Percentiles rank a stretch among this genome's conserved stretches.
phyloP scores from a whole-genome alignment of 2,797 vertebrate species.

The Catostomus latipinnis region DNA sequence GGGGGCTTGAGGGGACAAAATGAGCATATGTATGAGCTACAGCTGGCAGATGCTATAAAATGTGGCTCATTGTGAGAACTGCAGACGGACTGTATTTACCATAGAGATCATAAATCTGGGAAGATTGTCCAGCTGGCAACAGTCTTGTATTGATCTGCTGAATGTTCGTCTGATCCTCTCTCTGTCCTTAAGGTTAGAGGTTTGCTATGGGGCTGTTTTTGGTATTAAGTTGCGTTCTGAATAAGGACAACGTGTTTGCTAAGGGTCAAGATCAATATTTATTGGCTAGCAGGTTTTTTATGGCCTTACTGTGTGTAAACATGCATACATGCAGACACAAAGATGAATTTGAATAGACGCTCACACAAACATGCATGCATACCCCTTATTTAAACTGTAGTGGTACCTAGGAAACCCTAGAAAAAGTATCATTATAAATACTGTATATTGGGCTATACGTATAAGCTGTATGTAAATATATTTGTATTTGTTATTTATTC shows the following conservation, averaged over 20 bases:
- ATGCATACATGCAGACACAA: conserved; percentile 47
- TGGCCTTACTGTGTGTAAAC: conserved; percentile 63
- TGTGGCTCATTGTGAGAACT: conserved; percentile 74
- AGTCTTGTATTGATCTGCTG: conserved; percentile 39
- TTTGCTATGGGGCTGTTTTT: conserved; percentile 57
- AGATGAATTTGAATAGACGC: conserved; percentile 43
- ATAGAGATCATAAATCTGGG: conserved; percentile 59
- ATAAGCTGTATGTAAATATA: no score
- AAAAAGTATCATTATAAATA: no score
- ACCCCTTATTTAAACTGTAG: neutral
- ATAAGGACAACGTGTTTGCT: conserved; percentile 75
- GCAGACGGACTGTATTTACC: conserved; percentile 64
- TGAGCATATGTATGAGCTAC: conserved; percentile 70
- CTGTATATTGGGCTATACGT: no score
- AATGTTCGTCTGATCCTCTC: conserved; percentile 15
- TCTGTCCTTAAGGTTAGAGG: conserved; percentile 59
- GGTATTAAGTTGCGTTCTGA: conserved; percentile 72
- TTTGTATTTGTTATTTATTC: no score
- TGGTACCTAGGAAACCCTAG: neutral
- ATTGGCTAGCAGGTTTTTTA: conserved; percentile 72
- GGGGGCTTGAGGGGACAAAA: conserved; percentile 80
- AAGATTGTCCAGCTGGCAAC: neutral
- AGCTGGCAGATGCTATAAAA: conserved; percentile 64
- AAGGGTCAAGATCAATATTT: conserved; percentile 72
- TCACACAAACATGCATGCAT: conserved; percentile 26